These are phyloP conservation scores for Synanthedon tipuliformis DNA, from an alignment of 2,888 invertebrate species.

Conservation along the genomic window DNA sequence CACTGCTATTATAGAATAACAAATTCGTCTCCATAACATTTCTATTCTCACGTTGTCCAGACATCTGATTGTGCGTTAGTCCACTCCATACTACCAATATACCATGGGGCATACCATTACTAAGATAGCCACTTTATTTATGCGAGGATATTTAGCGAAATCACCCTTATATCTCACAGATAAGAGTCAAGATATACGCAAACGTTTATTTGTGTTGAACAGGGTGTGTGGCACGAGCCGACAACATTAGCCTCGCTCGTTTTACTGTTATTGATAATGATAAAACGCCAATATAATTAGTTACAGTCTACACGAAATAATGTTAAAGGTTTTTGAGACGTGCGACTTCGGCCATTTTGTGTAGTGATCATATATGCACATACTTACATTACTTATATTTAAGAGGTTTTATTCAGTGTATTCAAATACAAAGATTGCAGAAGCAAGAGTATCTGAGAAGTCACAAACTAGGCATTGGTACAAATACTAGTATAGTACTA, in stretches of 20 bases:
- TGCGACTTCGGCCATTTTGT: no score
- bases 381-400: no score
- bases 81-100: constrained; percentile 28
- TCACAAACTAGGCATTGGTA: no score
- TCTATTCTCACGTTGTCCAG: constrained; percentile 32
- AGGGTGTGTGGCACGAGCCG: neutral
- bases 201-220: neutral
- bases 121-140: constrained; percentile 4
- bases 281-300: neutral
- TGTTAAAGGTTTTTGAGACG: no score
- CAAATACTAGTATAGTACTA: no score
- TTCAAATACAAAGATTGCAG: no score
- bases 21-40: constrained; percentile 14
- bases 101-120: constrained; percentile 10
- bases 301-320: neutral
- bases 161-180: neutral
- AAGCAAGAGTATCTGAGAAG: no score
- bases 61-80: constrained; percentile 44
- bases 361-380: no score
- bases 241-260: neutral
- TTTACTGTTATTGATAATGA: neutral
- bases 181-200: neutral
- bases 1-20: neutral
- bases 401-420: no score
- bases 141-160: neutral